Conservation (phyloP, 2,888 invertebrate species). For the Pollenia angustigena region DNA sequence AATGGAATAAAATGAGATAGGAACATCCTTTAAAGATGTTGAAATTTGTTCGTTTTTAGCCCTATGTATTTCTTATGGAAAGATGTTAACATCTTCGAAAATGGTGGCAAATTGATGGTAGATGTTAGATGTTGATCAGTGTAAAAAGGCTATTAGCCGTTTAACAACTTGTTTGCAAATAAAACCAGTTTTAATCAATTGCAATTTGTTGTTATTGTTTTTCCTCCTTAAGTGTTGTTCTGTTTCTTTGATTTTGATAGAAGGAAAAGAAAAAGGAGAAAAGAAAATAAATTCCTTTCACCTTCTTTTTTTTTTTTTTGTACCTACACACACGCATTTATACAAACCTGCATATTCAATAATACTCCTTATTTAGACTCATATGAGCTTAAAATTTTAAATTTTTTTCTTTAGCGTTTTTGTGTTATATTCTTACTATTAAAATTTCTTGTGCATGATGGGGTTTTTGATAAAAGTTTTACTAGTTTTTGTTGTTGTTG, state of each 20-base stretch:
- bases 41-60: too few species aligned
- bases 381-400: constrained; percentile 9
- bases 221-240: constrained; percentile 12
- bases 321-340: neutral
- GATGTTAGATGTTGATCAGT: too few species aligned
- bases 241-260: constrained; percentile 11
- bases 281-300: constrained; percentile 53
- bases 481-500: neutral
- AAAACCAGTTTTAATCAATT: constrained; percentile 66
- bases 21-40: too few species aligned
- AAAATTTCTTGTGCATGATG: constrained; percentile 39
- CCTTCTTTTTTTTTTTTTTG: constrained; percentile 18
- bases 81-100: too few species aligned
- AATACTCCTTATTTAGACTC: neutral
- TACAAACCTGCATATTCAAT: neutral
- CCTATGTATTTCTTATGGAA: too few species aligned
- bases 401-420: constrained; percentile 6
- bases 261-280: neutral
- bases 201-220: constrained; percentile 42
- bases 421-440: constrained; percentile 20
- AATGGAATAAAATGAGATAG: too few species aligned
- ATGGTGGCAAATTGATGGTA: too few species aligned
- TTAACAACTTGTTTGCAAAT: constrained; percentile 62
- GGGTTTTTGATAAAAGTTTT: constrained; percentile 46
- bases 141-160: constrained; percentile 22